A percentile compares a stretch with the other conserved stretches of the same genome.
Conservation (phyloP, 2,113 vertebrate genomes). For the Chaenogobius annularis region DNA sequence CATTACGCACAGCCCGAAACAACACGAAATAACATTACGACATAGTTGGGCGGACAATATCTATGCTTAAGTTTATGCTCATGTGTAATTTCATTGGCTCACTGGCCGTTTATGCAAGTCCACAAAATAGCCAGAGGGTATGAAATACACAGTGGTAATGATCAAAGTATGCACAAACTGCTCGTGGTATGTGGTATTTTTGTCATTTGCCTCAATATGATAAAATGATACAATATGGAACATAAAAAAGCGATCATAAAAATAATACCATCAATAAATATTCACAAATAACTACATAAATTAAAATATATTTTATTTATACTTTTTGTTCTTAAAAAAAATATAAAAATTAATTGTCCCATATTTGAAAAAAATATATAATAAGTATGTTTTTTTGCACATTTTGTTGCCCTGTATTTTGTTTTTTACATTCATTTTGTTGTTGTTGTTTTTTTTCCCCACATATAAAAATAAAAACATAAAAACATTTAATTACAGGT, state of each 20-base stretch:
- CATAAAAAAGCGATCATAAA: not conserved
- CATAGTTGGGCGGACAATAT: slow-evolving; percentile 21
- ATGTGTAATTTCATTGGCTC: slow-evolving; percentile 28
- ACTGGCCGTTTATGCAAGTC: slow-evolving; percentile 6
- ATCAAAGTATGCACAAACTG: not conserved
- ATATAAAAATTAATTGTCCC: no score
- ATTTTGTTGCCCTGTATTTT: no score
- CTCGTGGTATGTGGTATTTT: slow-evolving; percentile 45
- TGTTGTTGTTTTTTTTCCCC: no score
- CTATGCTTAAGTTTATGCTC: not conserved
- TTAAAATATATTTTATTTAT: no score
- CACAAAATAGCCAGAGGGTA: slow-evolving; percentile 20
- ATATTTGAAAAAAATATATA: no score
- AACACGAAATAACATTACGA: slow-evolving; percentile 30
- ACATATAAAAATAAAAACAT: no score
- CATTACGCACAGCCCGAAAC: slow-evolving; percentile 31
- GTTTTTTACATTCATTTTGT: no score
- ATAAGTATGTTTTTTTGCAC: no score
- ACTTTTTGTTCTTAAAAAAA: no score
- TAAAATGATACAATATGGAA: slow-evolving; percentile 36
- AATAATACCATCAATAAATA: no score
- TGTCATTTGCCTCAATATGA: slow-evolving; percentile 27
- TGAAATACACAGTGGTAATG: not conserved
- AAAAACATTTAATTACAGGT: no score
- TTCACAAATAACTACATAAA: not conserved